Conservation (phyloP, 2,888 invertebrate species). For the Psococerastis gibbosa region DNA sequence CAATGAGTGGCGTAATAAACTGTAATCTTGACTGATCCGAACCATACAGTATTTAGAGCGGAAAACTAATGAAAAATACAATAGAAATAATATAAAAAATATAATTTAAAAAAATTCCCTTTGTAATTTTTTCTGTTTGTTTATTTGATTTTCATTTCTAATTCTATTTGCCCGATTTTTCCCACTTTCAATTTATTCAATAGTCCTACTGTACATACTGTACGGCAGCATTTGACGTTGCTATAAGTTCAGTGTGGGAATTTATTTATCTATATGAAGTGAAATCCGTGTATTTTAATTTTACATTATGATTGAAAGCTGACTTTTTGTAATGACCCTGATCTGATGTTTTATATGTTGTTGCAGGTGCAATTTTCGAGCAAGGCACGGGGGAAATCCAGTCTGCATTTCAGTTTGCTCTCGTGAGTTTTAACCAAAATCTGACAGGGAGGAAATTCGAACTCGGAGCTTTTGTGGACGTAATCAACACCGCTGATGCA, state of each 20-base stretch:
- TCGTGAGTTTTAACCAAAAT: constrained; percentile 71
- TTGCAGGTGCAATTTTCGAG: constrained; percentile 77
- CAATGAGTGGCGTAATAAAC: too few relatives aligned
- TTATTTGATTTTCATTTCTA: background rate
- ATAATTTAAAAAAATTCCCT: background rate
- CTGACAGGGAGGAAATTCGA: constrained; percentile 61
- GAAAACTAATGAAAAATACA: too few relatives aligned
- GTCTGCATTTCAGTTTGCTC: constrained; percentile 79
- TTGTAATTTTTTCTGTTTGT: background rate
- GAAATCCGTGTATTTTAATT: background rate
- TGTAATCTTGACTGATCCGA: too few relatives aligned
- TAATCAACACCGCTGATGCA: constrained; percentile 83
- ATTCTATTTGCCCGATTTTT: background rate
- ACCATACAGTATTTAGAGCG: too few relatives aligned
- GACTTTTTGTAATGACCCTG: background rate
- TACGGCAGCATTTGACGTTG: too few relatives aligned
- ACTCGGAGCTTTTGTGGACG: constrained; percentile 72
- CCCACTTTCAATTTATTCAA: background rate
- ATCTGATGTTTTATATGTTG: constrained; percentile 12
- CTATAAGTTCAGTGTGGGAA: too few relatives aligned
- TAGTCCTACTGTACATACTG: too few relatives aligned
- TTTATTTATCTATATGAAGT: too few relatives aligned
- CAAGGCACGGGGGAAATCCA: constrained; percentile 83
- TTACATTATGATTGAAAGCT: background rate
- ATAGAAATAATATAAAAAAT: too few relatives aligned